Base-by-base conservation (phyloP, 2,797 vertebrate species). In the Lutjanus argentimaculatus region DNA sequence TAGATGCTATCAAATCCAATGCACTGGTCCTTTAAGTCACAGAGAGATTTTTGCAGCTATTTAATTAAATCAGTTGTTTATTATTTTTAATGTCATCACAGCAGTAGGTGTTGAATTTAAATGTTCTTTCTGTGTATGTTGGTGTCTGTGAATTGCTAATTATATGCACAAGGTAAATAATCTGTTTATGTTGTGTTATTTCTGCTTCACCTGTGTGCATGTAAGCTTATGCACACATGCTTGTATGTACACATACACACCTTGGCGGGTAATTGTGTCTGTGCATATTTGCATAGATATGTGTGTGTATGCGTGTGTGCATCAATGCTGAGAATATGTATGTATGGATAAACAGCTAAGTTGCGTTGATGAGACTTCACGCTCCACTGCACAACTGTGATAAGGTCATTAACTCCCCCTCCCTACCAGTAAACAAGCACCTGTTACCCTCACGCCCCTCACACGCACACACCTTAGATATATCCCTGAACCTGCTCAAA, bases 351-450 rank as follows among this genome's bases (percentile, higher is more conserved):
- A 79, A 67, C 67, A 74, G 69, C 58, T 76, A 67, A 46, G 72
- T 63, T 77, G 40, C 6, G 2, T 14, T 88, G 85, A 92, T 91
- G 85, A 79, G 88, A 86, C 89, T 84, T 77, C 77, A 92, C 82
- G 86, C 90, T 83, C 83, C 69, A 55, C 64, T 89, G 89, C 90
- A 56, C 87, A 36, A 45, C 56, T 56, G 76, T 87, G 86, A 95
- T 90, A 75, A 91, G 90, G 88, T 89, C 91, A 94, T 94, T 94
- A 94, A 82, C 85, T 83, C 88, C 78, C 72, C 82, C 84, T 88
- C 83, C 75, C 88, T 81, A 56, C 64, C 79, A 71, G 88, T 79
- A 85, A 88, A 87, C 88, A 77, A 85, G 75, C 81, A 80, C 77
- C 65, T 67, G 53, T 86, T 72, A 46, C 67, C 64, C 53, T 65